Conservation (phyloP, 2,888 invertebrate genomes). For the Nowickia ferox region DNA sequence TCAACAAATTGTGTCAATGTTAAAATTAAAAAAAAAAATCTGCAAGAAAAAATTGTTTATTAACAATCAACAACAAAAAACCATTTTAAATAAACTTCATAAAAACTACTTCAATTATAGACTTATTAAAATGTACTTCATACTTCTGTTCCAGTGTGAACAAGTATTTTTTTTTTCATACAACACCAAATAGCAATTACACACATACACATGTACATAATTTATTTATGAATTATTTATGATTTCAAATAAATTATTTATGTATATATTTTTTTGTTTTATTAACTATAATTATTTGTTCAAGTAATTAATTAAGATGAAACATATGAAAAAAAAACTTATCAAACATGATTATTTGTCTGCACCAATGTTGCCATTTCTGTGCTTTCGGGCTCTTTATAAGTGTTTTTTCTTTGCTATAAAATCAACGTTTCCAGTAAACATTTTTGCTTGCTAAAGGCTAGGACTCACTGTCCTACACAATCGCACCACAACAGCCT, state of each 20-base stretch:
- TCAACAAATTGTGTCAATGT: conserved; percentile 70
- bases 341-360: conserved; percentile 39
- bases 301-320: conserved; percentile 60
- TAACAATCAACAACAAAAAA: conserved; percentile 12
- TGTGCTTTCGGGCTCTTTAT: too few species aligned
- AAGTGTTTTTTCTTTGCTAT: too few species aligned
- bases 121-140: conserved; percentile 14
- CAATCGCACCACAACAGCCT: too few species aligned
- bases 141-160: conserved; percentile 40
- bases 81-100: conserved; percentile 34
- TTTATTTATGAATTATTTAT: conserved; percentile 63
- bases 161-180: conserved; percentile 12
- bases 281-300: conserved; percentile 62
- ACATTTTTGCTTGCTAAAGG: too few species aligned
- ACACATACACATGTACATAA: conserved; percentile 13
- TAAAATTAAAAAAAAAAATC: conserved; percentile 51
- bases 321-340: conserved; percentile 31
- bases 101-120: conserved; percentile 22
- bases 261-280: conserved; percentile 26
- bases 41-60: conserved; percentile 7
- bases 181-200: conserved; percentile 5
- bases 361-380: background rate
- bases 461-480: too few species aligned
- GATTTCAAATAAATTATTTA: conserved; percentile 48
- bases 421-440: too few species aligned